Evolutionary conservation across 2,113 vertebrate species (phyloP), one percentile per base, ranked within the genome.

Genomic region (Xenopus laevis): DNA sequence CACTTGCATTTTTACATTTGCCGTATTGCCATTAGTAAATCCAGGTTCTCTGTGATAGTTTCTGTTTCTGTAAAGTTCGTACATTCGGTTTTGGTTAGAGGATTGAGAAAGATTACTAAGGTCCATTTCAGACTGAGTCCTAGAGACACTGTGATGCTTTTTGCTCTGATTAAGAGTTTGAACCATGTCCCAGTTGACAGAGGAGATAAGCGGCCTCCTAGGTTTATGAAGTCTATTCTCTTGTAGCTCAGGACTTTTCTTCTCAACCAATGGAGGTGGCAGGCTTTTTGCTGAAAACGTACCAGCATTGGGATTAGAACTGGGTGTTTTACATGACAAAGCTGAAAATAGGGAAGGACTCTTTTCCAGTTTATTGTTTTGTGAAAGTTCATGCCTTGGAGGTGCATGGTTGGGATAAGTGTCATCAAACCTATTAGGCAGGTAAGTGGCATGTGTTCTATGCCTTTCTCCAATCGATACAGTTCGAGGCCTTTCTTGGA

Each of bases 151-250:
- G 55, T 84, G 82, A 47, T 81, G 74, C 72, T 78, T 4, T 18
- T 80, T 44, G 10, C 59, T 62, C 10, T 86, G 79, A 78, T 62
- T 78, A 50, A 79, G 74, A 67, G 81, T 67, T 23, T 82, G 80
- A 12, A 84, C 62, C 64, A 82, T 83, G 55, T 90, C 89, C 91
- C 90, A 92, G 20, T 86, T 82, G 62, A 92, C 88, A 68, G 91
- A 90, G 58, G 90, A 91, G 33, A 92, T 71, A 70, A 90, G 90
- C 72, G 71, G 87, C 79, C 90, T 88, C 72, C 82, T 91, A 45
- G 87, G 84, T 69, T 80, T 88, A 57, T 85, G 86, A 15, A 74
- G 82, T 65, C 79, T 79, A 74, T 74, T 82, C 30, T 72, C 79
- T 47, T 82, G 81, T 45, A 78, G 87, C 1, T 78, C 80, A 79